Evolutionary conservation across 2,113 vertebrate species (phyloP).

Genomic region (Bostrychus sinensis): DNA sequence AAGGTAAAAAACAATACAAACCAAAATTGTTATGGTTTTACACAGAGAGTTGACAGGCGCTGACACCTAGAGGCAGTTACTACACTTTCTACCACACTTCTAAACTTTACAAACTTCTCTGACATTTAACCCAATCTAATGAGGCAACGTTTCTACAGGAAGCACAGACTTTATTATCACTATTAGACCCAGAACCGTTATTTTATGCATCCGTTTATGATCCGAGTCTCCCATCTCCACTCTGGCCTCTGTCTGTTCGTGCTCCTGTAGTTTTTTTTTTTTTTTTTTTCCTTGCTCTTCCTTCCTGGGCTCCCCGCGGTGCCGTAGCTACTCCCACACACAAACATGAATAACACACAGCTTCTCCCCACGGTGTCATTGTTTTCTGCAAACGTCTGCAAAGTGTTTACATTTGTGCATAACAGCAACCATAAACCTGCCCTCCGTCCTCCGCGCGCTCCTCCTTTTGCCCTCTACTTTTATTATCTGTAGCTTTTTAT

Average conservation of each 20-base stretch:
- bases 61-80: no score
- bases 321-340: slow-evolving; percentile 62
- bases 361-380: slow-evolving; percentile 75
- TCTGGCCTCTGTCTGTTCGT: slow-evolving; percentile 31
- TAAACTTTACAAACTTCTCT: neutral
- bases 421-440: slow-evolving; percentile 74
- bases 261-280: neutral
- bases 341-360: neutral
- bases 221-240: slow-evolving; percentile 42
- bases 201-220: slow-evolving; percentile 30
- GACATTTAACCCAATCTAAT: neutral
- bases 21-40: no score
- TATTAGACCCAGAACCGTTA: slow-evolving; percentile 11
- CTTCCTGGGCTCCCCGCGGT: slow-evolving; percentile 67
- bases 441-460: slow-evolving; percentile 39
- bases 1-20: no score
- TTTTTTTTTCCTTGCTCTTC: slow-evolving; percentile 38
- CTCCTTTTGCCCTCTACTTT: slow-evolving; percentile 3
- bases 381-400: slow-evolving; percentile 77
- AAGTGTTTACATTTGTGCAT: slow-evolving; percentile 79
- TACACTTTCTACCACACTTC: no score
- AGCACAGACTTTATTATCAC: neutral
- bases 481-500: neutral
- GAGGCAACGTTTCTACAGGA: neutral
- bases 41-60: no score